These are phyloP conservation scores for Mercenaria mercenaria DNA, from an alignment of 1,140 invertebrate genomes.

Conservation along the genomic window DNA sequence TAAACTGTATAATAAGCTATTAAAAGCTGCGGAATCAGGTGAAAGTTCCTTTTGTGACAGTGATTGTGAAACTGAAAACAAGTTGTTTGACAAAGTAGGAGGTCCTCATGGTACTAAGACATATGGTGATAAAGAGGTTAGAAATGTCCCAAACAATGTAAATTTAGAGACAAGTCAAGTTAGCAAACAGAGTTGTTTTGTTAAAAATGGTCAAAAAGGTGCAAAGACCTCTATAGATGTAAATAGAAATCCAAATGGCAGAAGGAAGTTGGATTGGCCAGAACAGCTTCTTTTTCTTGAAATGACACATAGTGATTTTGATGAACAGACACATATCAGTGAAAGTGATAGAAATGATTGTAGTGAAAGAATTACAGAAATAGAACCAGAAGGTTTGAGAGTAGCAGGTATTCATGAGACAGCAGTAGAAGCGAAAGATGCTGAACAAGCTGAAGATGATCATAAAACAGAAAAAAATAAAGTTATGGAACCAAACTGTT, in stretches of 20 bases:
- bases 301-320: neutral
- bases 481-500: neutral
- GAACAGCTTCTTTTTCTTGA: neutral
- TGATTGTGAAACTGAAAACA: neutral
- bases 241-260: neutral
- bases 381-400: neutral
- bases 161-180: neutral
- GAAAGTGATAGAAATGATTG: neutral
- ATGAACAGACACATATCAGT: neutral
- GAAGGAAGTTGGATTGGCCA: neutral
- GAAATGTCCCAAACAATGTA: neutral
- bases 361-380: neutral
- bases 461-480: neutral
- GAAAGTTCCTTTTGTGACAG: neutral
- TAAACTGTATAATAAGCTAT: neutral
- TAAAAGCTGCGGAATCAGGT: neutral
- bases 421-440: neutral
- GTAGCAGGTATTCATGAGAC: too few species aligned
- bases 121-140: neutral
- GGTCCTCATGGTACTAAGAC: neutral
- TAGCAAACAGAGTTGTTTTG: neutral
- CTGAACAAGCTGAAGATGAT: too few species aligned
- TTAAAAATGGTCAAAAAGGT: too few species aligned
- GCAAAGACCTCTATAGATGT: neutral
- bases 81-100: neutral